Evolutionary conservation across 2,888 invertebrate species (phyloP).

Genomic region (Dasysyrphus albostriatus): DNA sequence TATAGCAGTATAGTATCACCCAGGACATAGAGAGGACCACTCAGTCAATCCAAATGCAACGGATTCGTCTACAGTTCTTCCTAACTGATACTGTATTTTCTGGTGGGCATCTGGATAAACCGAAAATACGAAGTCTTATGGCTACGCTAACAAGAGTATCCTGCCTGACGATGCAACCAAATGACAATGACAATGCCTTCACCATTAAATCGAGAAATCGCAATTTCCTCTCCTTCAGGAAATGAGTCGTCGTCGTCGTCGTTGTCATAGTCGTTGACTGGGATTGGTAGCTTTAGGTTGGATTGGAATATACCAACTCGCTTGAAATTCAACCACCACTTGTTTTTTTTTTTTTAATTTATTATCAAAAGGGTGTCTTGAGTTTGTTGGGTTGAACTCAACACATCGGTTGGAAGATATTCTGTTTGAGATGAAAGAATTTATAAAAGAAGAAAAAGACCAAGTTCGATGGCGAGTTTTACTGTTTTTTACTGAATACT

Average conservation of each 20-base stretch:
- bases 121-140: conserved; percentile 20
- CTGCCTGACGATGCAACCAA: conserved; percentile 39
- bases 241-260: conserved; percentile 57
- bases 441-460: too few relatives aligned
- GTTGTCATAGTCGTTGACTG: conserved; percentile 26
- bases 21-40: neutral
- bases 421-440: too few relatives aligned
- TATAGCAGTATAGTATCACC: neutral
- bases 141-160: conserved; percentile 24
- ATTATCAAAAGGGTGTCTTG: neutral
- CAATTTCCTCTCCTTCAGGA: conserved; percentile 72
- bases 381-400: neutral
- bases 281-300: neutral
- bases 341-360: neutral
- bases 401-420: neutral
- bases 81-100: conserved; percentile 4
- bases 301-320: conserved; percentile 1
- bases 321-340: neutral
- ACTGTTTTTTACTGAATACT: too few relatives aligned
- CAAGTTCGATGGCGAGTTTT: too few relatives aligned
- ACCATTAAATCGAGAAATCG: conserved; percentile 73
- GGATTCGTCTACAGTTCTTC: conserved; percentile 6
- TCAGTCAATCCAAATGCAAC: conserved; percentile 34
- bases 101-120: conserved; percentile 26
- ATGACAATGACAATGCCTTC: conserved; percentile 67